Base-by-base conservation (phyloP, 2,888 invertebrate species). In the Drepana falcataria region DNA sequence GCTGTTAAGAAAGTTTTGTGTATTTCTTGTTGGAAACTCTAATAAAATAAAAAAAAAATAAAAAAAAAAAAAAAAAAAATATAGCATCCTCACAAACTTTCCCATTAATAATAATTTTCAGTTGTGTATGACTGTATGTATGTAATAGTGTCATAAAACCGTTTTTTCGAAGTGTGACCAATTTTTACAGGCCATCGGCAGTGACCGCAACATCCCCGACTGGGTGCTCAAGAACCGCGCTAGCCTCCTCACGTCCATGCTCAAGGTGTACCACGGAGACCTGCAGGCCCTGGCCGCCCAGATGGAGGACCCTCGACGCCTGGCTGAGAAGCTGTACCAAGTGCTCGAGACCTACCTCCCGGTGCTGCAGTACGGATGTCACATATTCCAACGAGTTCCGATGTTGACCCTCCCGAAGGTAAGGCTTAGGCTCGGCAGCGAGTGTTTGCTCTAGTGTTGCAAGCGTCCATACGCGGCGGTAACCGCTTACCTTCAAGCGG, bases 291-390 rank as follows among this genome's bases (percentile, higher is more conserved):
- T 97, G 65, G 93, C 94, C 2, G 90, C 91, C 40, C 91, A 92
- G 68, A 90, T 82, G 92, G 93, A 74, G 68, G 93, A 81, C 81
- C 88, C 88, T 62, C 85, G 86, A 44, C 92, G 87, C 0, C 71
- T 90, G 1, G 73, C 88, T 0, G 95, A 95, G 68, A 96, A 96
- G 77, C 89, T 98, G 57, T 95, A 95, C 81, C 95, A 95, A 73
- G 95, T 97, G 73, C 95, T 97, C 82, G 96, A 97, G 85, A 95
- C 96, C n/a, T 97, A 96, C 82, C 92, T 97, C 53, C 96, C 97
- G 35, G 94, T 97, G 74, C 91, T 97, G 59, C 95, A 96, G 78
- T 95, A 95, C 70, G 95, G 95, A 51, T 95, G 96, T 52, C 96
- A 96, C 80, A 93, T 96, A 63, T 97, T 97, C 81, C 95, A 96